A percentile compares a stretch with the other conserved stretches of the same genome.
Conservation (phyloP, 1,140 invertebrate genomes). For the Homalodisca vitripennis region DNA sequence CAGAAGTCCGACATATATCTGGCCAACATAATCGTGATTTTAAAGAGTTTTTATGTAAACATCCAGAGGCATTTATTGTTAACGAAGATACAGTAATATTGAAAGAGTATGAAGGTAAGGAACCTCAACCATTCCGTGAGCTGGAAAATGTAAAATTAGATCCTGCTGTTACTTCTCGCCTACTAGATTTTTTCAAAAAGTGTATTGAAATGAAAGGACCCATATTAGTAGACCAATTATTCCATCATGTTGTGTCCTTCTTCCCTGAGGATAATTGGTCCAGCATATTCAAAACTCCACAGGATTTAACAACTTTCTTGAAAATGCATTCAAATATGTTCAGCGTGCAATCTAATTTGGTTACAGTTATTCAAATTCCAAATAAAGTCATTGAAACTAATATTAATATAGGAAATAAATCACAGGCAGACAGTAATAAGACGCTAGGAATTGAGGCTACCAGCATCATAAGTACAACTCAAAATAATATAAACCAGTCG, state of each 20-base stretch:
- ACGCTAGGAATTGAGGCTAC: not conserved
- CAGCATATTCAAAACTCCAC: constrained; percentile 81
- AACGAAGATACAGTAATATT: constrained; percentile 82
- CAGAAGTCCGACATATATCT: constrained; percentile 93
- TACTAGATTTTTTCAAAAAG: constrained; percentile 76
- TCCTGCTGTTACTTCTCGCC: constrained; percentile 69
- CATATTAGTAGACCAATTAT: constrained; percentile 81
- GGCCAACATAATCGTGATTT: constrained; percentile 93
- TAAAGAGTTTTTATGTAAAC: constrained; percentile 82
- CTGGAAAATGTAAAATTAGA: constrained; percentile 76
- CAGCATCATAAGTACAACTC: not conserved
- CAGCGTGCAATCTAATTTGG: constrained; percentile 85
- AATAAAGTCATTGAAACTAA: not conserved
- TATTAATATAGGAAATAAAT: not conserved
- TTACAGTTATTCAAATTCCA: constrained; percentile 57
- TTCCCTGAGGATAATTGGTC: constrained; percentile 76
- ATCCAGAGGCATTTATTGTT: constrained; percentile 84
- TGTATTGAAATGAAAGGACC: constrained; percentile 76
- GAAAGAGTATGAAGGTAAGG: constrained; percentile 60
- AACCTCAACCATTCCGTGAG: constrained; percentile 58
- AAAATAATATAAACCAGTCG: not conserved
- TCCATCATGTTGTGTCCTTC: constrained; percentile 73
- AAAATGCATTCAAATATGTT: constrained; percentile 89
- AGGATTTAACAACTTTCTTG: constrained; percentile 82
- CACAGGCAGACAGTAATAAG: constrained; percentile 25